Base-by-base conservation (phyloP, 2,888 invertebrate species). In the Eremobia ochroleuca region DNA sequence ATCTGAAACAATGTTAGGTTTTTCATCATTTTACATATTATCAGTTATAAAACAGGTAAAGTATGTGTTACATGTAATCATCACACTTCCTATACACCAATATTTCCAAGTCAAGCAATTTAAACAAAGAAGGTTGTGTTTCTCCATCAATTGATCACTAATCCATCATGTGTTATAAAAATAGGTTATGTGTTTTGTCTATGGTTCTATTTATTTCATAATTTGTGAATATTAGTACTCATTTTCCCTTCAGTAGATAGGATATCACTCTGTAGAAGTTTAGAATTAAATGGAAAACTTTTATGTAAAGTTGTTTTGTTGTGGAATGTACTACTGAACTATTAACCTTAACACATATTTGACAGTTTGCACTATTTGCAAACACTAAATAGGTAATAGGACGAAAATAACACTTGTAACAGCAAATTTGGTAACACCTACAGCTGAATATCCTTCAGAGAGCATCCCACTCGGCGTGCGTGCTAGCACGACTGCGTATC, bases 401-500 rank as follows among this genome's bases (percentile, higher is more conserved):
- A 82, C 70, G 68, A 71, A 83, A 79, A 79, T 80, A 83, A 77
- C 73, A 83, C 62, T n/a, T 75, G 62, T 75, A 85, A 77, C 85
- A 68, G 64, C 28, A 34, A 68, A 68, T 72, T 73, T 28, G 58
- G 73, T 67, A 59, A 70, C 49, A 77, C 83, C 70, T 82, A 85
- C 62, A 62, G 70, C 62, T 79, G 59, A 73, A 86, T 76, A 79
- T 88, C 68, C 59, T 71, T 87, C 82, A 85, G 84, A 89, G 85
- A 91, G 91, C 90, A 92, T 91, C 88, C 89, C 88, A 85, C 88
- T 85, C 77, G 76, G 85, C 65, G 90, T 89, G 84, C 88, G 89
- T 87, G 87, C 77, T 81, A 88, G 85, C 87, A 87, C 92, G 92
- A 91, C 92, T 92, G 92, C 92, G 83, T 87, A 87, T 88, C 89